phyloP scores from a whole-genome alignment of 2,113 vertebrate species.

The Passerina amoena region DNA sequence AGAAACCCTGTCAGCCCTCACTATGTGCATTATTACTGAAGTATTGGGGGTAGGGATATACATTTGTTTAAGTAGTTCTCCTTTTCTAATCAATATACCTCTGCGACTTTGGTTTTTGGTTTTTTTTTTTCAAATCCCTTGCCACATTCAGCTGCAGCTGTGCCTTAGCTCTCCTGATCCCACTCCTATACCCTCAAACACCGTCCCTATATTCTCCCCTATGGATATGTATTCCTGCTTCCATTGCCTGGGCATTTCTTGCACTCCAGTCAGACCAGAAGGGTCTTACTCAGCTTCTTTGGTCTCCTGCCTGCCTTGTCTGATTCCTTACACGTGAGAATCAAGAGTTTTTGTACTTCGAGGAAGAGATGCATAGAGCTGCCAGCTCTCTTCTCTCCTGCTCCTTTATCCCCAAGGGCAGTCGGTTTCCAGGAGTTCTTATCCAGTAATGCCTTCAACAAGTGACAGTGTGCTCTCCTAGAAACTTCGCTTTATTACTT shows the following conservation, averaged over 20 bases:
- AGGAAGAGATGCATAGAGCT: background rate
- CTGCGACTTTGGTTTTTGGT: background rate
- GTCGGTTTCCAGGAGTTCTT: background rate
- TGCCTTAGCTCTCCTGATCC: background rate
- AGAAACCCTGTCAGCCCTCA: background rate
- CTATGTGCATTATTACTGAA: background rate
- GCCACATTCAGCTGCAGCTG: background rate
- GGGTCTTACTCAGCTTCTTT: background rate
- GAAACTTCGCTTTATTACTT: background rate
- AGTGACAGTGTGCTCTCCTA: background rate
- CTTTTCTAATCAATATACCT: background rate
- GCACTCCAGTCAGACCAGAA: background rate
- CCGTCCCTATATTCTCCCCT: background rate
- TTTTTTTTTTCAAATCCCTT: background rate
- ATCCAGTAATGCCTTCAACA: background rate
- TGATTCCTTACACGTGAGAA: background rate
- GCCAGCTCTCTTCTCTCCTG: background rate
- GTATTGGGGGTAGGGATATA: fast-evolving
- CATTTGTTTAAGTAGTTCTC: background rate
- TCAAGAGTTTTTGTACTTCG: background rate
- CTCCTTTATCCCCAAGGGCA: background rate
- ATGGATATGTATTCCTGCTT: background rate
- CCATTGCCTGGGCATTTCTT: background rate
- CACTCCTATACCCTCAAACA: background rate
- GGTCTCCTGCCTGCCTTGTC: background rate